A percentile compares a stretch with the other conserved stretches of the same genome.
These are phyloP conservation scores for Tupaia chinensis DNA, from an alignment of 2,113 vertebrate genomes.

Conservation along the genomic window DNA sequence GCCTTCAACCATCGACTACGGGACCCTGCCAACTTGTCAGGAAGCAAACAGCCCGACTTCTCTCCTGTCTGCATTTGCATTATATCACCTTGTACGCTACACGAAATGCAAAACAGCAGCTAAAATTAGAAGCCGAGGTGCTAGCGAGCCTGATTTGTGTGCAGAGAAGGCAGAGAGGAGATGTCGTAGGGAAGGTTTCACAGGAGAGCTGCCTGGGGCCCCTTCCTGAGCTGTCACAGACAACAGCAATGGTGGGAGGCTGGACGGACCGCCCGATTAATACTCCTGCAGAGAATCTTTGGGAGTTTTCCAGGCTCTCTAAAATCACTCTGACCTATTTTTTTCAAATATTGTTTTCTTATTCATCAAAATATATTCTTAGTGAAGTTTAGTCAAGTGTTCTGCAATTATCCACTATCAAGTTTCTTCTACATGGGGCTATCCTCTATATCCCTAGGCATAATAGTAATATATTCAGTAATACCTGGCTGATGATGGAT, in stretches of 20 bases:
- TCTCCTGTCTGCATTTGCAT: slow-evolving; percentile 42
- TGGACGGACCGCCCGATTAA: background rate
- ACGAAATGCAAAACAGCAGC: slow-evolving; percentile 67
- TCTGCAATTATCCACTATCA: background rate
- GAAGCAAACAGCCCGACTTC: slow-evolving; percentile 45
- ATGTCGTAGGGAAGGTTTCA: background rate
- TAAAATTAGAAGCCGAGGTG: slow-evolving; percentile 75
- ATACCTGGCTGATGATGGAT: background rate
- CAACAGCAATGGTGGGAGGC: background rate
- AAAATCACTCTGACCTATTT: slow-evolving; percentile 54
- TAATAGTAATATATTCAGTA: background rate
- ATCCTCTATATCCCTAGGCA: background rate
- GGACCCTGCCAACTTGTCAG: background rate
- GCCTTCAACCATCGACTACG: background rate
- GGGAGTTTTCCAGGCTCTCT: background rate
- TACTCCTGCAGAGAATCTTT: background rate
- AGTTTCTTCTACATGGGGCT: background rate
- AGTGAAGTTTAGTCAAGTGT: slow-evolving; percentile 11
- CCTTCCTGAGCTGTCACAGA: background rate
- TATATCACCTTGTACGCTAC: slow-evolving; percentile 50
- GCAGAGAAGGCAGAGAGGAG: slow-evolving; percentile 30
- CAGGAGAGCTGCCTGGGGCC: slow-evolving; percentile 36
- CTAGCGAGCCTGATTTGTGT: background rate
- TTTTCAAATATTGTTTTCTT: slow-evolving; percentile 35
- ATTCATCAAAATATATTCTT: slow-evolving; percentile 50